These are phyloP conservation scores for Carcharodon carcharias DNA, from an alignment of 2,797 vertebrate species.

Conservation along the genomic window DNA sequence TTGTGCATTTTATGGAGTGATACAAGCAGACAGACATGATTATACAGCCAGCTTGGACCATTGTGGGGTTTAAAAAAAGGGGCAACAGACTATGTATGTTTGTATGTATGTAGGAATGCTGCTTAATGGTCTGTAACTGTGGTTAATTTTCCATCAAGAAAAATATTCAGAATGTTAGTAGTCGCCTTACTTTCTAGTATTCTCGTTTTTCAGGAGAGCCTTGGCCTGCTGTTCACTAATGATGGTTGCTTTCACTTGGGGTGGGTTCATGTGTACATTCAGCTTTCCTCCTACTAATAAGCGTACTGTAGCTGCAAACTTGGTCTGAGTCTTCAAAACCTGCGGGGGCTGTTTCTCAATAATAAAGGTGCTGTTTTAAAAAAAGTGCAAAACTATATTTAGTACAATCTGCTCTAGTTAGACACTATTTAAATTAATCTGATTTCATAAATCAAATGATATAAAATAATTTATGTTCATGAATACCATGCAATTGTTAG, in stretches of 20 bases:
- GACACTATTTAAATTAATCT: neutral
- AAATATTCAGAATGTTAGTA: neutral
- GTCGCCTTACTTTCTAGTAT: conserved; percentile 65
- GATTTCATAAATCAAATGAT: neutral
- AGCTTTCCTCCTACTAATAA: conserved; percentile 89
- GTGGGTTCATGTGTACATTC: conserved; percentile 95
- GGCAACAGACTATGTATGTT: neutral
- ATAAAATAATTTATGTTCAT: neutral
- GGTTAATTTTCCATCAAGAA: no score
- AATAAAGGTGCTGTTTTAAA: conserved; percentile 75
- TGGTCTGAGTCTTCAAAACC: conserved; percentile 77
- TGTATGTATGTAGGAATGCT: neutral
- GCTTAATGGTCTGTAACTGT: neutral
- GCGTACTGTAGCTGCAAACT: conserved; percentile 86
- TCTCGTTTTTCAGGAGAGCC: conserved; percentile 88
- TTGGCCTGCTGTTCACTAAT: conserved; percentile 93
- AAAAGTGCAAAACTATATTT: neutral
- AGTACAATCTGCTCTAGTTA: neutral
- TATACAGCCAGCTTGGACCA: neutral
- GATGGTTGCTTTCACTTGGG: conserved; percentile 91
- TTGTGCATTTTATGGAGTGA: neutral
- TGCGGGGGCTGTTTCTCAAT: conserved; percentile 95
- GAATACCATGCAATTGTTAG: neutral
- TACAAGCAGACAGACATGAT: neutral
- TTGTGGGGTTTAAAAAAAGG: neutral